These are phyloP conservation scores for Neofelis nebulosa DNA, from an alignment of 2,113 vertebrate genomes.

Conservation along the genomic window DNA sequence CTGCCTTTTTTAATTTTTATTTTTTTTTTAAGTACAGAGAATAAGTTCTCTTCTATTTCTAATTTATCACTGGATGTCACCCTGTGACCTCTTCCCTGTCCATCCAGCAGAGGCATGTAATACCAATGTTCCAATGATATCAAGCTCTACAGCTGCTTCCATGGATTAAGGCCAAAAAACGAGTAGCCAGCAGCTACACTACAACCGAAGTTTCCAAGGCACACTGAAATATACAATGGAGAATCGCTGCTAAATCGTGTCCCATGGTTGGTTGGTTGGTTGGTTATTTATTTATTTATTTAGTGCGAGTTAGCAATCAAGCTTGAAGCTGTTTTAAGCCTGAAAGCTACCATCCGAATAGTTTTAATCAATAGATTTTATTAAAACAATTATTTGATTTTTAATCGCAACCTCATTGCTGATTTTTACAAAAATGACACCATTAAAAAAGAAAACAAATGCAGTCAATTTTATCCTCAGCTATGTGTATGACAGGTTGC, in stretches of 20 bases:
- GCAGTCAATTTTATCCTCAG: not conserved
- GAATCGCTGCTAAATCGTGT: not conserved
- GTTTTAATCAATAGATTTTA: constrained; percentile 1
- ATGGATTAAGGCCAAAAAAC: not conserved
- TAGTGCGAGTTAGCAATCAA: not conserved
- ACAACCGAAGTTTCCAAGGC: not conserved
- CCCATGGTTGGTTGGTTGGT: no score
- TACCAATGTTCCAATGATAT: not conserved
- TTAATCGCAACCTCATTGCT: not conserved
- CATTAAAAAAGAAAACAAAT: not conserved
- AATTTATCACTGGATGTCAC: not conserved
- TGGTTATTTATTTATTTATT: not conserved
- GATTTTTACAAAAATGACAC: not conserved
- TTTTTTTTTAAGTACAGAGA: not conserved
- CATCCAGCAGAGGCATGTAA: not conserved
- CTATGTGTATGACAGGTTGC: not conserved
- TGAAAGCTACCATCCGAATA: not conserved
- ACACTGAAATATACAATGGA: not conserved
- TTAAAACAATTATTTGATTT: not conserved
- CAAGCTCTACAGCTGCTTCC: not conserved
- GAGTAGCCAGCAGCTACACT: not conserved
- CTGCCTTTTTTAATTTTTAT: not conserved
- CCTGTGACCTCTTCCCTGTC: not conserved
- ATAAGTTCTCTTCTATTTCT: not conserved
- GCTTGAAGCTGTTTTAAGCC: not conserved